phyloP scores from a whole-genome alignment of 2,888 invertebrate genomes.

The Sipha maydis region DNA sequence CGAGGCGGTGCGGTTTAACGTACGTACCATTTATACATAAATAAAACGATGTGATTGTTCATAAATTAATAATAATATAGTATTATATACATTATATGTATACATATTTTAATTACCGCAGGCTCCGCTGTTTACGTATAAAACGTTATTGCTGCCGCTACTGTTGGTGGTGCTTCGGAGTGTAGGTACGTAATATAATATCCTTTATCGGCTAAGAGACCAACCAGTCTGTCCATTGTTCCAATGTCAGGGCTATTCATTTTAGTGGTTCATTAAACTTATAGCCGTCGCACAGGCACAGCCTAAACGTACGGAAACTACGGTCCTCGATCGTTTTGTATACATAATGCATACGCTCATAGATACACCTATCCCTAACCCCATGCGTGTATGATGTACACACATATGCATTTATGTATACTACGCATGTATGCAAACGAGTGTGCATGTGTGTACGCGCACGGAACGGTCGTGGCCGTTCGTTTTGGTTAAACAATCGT shows the following conservation, averaged over 20 bases:
- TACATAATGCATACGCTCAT: not conserved
- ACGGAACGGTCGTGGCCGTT: not conserved
- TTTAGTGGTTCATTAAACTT: slow-evolving; percentile 34
- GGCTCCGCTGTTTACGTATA: not conserved
- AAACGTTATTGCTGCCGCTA: not conserved
- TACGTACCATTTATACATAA: not conserved
- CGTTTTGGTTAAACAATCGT: not conserved
- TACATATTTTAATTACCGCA: not conserved
- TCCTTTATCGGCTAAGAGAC: not conserved
- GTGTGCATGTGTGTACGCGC: not conserved
- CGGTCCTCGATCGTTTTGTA: not conserved
- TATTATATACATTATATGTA: no score
- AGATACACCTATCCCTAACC: not conserved
- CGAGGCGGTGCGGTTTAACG: not conserved
- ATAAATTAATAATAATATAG: not conserved
- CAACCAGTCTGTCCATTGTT: slow-evolving; percentile 32
- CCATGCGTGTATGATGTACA: not conserved
- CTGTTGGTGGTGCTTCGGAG: not conserved
- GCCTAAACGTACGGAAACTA: not conserved
- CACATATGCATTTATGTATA: not conserved
- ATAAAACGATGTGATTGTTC: not conserved
- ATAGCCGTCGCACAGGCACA: slow-evolving; percentile 19
- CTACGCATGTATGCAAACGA: no score
- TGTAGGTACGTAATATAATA: not conserved
- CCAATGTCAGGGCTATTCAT: slow-evolving; percentile 22